Conservation (phyloP, 2,113 vertebrate species). For the Ameiurus melas region DNA sequence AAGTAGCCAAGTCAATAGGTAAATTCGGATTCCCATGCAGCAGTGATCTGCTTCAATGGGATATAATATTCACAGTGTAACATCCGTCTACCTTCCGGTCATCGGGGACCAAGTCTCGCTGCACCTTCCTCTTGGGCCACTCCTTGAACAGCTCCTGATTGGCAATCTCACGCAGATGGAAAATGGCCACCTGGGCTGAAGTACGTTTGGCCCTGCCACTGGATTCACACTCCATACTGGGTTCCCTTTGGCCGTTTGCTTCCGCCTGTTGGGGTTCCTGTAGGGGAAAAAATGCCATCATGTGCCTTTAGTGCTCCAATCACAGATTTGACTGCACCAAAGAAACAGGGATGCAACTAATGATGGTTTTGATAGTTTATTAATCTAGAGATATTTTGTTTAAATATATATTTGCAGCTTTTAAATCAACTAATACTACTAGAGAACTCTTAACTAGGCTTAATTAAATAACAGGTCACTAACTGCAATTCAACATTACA, state of each 20-base stretch:
- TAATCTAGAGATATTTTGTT: too few species aligned
- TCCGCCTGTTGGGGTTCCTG: conserved; percentile 61
- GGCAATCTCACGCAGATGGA: conserved; percentile 89
- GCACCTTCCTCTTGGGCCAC: conserved; percentile 93
- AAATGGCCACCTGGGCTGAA: conserved; percentile 89
- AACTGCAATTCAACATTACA: not conserved
- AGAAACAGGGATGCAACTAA: not conserved
- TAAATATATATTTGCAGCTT: too few species aligned
- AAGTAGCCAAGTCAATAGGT: not conserved
- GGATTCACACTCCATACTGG: conserved; percentile 68
- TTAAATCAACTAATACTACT: too few species aligned
- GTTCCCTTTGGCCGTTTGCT: conserved; percentile 71
- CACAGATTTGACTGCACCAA: not conserved
- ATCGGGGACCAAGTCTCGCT: conserved; percentile 90
- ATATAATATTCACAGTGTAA: not conserved
- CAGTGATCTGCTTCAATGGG: not conserved
- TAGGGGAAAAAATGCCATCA: not conserved
- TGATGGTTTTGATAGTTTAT: not conserved
- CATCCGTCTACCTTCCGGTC: conserved; percentile 75
- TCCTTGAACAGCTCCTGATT: conserved; percentile 88
- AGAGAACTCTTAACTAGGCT: too few species aligned
- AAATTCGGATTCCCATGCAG: not conserved
- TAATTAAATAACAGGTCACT: not conserved
- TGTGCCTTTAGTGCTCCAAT: not conserved
- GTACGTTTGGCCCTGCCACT: conserved; percentile 82